A percentile compares a stretch with the other conserved stretches of the same genome.
Conservation (phyloP, 2,888 invertebrate genomes). For the Morinoia aosen region DNA sequence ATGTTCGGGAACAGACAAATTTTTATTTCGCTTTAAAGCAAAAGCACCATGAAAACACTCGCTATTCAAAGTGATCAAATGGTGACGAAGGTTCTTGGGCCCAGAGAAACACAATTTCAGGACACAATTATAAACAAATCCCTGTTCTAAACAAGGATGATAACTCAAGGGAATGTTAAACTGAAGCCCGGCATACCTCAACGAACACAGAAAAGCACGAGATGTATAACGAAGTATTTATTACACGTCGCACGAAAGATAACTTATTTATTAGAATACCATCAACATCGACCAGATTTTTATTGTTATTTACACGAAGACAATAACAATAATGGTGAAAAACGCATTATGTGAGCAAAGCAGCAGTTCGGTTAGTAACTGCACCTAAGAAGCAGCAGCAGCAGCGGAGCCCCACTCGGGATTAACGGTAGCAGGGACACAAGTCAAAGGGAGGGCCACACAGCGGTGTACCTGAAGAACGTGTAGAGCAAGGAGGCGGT, state of each 20-base stretch:
- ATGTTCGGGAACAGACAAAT: background rate
- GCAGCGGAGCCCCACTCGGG: background rate
- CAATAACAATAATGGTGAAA: background rate
- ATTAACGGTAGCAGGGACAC: background rate
- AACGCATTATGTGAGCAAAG: background rate
- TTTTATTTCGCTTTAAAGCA: background rate
- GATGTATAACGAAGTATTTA: background rate
- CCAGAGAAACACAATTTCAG: background rate
- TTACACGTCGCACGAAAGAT: background rate
- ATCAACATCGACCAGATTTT: background rate
- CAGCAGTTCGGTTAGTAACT: background rate
- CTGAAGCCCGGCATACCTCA: background rate
- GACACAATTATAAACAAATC: background rate
- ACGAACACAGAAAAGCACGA: background rate
- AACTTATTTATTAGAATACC: background rate
- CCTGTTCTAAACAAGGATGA: background rate
- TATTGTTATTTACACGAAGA: background rate
- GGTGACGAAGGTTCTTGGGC: background rate
- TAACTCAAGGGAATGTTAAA: background rate
- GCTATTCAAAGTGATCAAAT: background rate
- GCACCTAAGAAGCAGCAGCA: background rate
- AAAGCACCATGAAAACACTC: background rate
- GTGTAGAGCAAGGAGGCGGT: conserved; percentile 61
- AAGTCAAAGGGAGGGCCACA: background rate
- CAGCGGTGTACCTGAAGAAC: conserved; percentile 62